Evolutionary conservation across 2,797 vertebrate species (phyloP), one percentile per base, ranked within the genome.

Genomic region (Aphelocoma californica): DNA sequence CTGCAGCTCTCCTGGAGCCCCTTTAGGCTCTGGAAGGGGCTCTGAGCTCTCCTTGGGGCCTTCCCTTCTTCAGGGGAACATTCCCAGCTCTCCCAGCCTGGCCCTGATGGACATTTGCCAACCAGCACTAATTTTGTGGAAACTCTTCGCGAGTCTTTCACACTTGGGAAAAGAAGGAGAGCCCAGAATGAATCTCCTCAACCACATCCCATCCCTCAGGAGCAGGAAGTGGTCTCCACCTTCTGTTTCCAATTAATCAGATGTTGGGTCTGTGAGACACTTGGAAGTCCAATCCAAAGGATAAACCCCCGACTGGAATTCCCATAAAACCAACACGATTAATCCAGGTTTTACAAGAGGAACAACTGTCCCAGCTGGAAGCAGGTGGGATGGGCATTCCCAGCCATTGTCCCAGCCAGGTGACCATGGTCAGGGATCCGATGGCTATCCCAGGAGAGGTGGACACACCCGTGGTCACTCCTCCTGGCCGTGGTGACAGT

Each of bases 351-450:
- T 67, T 7, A 20, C 18, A 20, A 60, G 60, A 21, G 25, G 26
- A 31, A 8, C n/a, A 65, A 18, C 5, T 4, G 5, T 9, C 65
- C 31, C 24, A 25, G n/a, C 28, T 56, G 70, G 56, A 45, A 44
- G 28, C 6, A 32, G 28, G 12, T 31, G 38, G 60, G 67, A 45
- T n/a, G 69, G 29, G 5, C 26, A 16, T 7, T 34, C 66, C 26
- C 36, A 36, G 36, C 18, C n/a, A 24, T 42, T 25, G 29, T 20
- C 58, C 62, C n/a, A 71, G 42, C 8, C 3, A 2, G 53, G 14
- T 10, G 31, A 51, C 21, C 0, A 0, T 3, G 1, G 42, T 54
- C 18, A 15, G 44, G 36, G 28, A 54, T 38, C 17, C 0, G 0
- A 18, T 2, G 36, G 61, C 32, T 21, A 5, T 26, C 28, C 45